A percentile compares a stretch with the other conserved stretches of the same genome.
Conservation (phyloP, 2,113 vertebrate genomes). For the Galeopterus variegatus region DNA sequence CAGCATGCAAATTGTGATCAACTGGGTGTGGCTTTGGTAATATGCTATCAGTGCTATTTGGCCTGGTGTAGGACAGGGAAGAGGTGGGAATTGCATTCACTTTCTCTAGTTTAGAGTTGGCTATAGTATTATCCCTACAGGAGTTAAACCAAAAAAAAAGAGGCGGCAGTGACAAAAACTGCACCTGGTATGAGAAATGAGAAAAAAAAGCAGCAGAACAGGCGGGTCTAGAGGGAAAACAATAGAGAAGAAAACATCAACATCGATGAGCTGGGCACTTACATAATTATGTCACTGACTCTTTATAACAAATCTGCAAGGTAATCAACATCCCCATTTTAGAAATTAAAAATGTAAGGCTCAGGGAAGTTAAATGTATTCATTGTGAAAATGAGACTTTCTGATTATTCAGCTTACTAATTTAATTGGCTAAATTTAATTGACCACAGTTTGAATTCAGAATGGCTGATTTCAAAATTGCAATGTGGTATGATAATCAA, state of each 20-base stretch:
- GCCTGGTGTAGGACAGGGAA: not conserved
- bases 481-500: constrained; percentile 7
- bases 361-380: not conserved
- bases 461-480: constrained; percentile 38
- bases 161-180: not conserved
- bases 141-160: constrained; percentile 12
- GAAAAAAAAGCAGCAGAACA: not conserved
- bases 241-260: not conserved
- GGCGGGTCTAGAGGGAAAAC: not conserved
- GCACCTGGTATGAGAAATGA: not conserved
- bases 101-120: not conserved
- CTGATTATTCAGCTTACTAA: constrained; percentile 2
- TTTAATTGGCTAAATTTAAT: not conserved
- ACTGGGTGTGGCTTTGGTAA: not conserved
- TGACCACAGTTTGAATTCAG: constrained; percentile 16
- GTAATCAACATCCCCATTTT: not conserved
- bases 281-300: not conserved
- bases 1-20: constrained; percentile 9
- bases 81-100: not conserved
- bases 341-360: constrained; percentile 29
- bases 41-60: not conserved
- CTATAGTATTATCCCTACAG: not conserved
- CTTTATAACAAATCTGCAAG: not conserved
- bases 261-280: not conserved
- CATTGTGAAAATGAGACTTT: not conserved